Conservation (phyloP, 2,888 invertebrate species). For the Quadriops clusia region DNA sequence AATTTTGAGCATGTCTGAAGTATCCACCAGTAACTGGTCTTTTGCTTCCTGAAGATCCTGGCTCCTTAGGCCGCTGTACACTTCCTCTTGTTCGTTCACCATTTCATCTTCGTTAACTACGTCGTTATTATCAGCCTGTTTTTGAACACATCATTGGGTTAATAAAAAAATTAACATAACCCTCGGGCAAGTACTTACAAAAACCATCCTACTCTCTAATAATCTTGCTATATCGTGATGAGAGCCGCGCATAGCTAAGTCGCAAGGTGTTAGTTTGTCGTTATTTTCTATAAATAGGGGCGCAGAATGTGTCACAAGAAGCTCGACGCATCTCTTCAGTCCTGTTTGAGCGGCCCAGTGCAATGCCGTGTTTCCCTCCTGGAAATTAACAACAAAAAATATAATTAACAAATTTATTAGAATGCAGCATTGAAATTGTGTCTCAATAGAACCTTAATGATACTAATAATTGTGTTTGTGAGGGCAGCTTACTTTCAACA, state of each 20-base stretch:
- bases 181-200: slow-evolving; percentile 36
- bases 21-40: slow-evolving; percentile 56
- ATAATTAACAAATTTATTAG: too few species aligned
- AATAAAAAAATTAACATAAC: too few species aligned
- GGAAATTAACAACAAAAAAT: too few species aligned
- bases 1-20: slow-evolving; percentile 58
- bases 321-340: slow-evolving; percentile 49
- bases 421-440: too few species aligned
- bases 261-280: slow-evolving; percentile 51
- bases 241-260: slow-evolving; percentile 47
- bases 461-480: too few species aligned
- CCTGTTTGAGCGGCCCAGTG: slow-evolving; percentile 53
- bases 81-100: slow-evolving; percentile 38
- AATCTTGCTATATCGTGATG: slow-evolving; percentile 50
- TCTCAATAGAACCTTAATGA: too few species aligned
- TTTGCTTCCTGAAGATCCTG: slow-evolving; percentile 60
- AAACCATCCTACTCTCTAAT: slow-evolving; percentile 56
- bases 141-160: too few species aligned
- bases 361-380: slow-evolving; percentile 55
- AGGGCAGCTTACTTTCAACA: too few species aligned
- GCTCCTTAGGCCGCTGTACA: slow-evolving; percentile 49
- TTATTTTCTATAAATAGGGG: slow-evolving; percentile 51
- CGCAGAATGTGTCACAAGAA: slow-evolving; percentile 46
- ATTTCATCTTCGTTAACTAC: slow-evolving; percentile 41
- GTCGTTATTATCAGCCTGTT: slow-evolving; percentile 37